These are phyloP conservation scores for Anarsia innoxiella DNA, from an alignment of 2,888 invertebrate species.

Conservation along the genomic window DNA sequence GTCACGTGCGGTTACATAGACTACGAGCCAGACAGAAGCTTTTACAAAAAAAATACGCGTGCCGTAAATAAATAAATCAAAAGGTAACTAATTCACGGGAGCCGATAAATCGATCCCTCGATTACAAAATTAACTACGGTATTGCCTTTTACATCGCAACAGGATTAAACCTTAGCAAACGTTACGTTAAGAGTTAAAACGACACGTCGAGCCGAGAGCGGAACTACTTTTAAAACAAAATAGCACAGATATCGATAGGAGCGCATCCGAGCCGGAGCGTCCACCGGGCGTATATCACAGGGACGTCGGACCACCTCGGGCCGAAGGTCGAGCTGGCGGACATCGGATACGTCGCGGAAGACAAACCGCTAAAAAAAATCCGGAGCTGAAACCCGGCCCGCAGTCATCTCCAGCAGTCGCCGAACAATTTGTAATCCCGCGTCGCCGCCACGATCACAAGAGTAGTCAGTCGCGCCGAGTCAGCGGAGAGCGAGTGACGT, in stretches of 20 bases:
- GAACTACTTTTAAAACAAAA: constrained; percentile 35
- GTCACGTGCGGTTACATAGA: constrained; percentile 7
- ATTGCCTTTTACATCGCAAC: constrained; percentile 11
- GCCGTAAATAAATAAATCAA: constrained; percentile 11
- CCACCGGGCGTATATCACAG: too few relatives aligned
- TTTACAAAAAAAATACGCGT: constrained; percentile 15
- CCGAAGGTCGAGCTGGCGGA: too few relatives aligned
- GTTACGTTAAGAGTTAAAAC: too few relatives aligned
- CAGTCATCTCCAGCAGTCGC: too few relatives aligned
- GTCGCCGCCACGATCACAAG: too few relatives aligned
- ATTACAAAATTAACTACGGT: neutral
- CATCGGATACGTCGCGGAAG: too few relatives aligned
- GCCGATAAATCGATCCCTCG: constrained; percentile 1
- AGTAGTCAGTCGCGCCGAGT: too few relatives aligned
- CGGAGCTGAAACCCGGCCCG: too few relatives aligned
- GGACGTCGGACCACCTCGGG: too few relatives aligned
- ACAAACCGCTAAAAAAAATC: too few relatives aligned
- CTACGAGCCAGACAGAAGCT: constrained; percentile 7
- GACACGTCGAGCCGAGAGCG: constrained; percentile 15
- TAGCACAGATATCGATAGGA: constrained; percentile 23
- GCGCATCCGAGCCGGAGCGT: too few relatives aligned
- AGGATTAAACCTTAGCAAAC: constrained; percentile 9
- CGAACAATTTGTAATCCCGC: too few relatives aligned
- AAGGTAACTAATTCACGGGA: constrained; percentile 12
- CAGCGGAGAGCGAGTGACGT: constrained; percentile 1